Conservation (phyloP, 2,888 invertebrate genomes). For the Spilosoma lubricipeda region DNA sequence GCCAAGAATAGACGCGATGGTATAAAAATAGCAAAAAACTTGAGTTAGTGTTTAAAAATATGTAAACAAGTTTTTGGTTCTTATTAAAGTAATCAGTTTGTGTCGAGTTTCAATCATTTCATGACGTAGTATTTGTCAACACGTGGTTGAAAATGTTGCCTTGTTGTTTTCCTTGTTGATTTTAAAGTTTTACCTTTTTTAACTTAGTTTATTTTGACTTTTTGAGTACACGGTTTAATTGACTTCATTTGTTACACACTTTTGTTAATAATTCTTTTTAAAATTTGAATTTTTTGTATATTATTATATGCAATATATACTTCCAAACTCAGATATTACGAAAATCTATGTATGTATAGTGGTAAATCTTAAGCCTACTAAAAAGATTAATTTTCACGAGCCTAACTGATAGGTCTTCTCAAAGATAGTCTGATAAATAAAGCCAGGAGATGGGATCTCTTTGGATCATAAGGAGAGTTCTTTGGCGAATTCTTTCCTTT, state of each 20-base stretch:
- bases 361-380: too few species aligned
- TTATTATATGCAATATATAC: too few species aligned
- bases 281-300: too few species aligned
- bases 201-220: neutral
- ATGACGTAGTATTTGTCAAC: neutral
- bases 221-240: neutral
- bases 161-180: neutral
- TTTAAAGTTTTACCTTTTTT: neutral
- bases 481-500: too few species aligned
- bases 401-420: neutral
- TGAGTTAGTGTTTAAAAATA: conserved; percentile 58
- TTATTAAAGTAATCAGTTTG: conserved; percentile 22
- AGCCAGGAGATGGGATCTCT: neutral
- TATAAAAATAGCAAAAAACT: conserved; percentile 53
- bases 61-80: conserved; percentile 39
- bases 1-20: conserved; percentile 51
- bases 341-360: too few species aligned
- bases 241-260: too few species aligned
- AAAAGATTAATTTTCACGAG: too few species aligned
- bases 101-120: neutral
- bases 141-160: neutral
- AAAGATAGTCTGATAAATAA: neutral
- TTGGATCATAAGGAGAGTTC: too few species aligned
- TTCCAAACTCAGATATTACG: too few species aligned
- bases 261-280: too few species aligned